Conservation (phyloP, 2,888 invertebrate genomes). For the Drosophila quinaria region DNA sequence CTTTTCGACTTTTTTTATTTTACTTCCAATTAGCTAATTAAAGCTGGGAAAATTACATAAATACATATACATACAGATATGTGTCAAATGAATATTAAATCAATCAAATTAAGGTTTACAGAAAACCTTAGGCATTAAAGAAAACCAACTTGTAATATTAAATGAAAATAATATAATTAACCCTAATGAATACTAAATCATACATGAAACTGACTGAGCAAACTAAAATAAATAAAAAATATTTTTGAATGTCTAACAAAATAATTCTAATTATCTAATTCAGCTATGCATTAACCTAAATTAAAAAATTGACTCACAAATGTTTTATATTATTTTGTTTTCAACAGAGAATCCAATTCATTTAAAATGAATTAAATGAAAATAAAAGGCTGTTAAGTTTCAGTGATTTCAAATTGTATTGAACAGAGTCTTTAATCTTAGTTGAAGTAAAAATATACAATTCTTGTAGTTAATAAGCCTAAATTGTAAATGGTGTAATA, state of each 20-base stretch:
- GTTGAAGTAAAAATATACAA: neutral
- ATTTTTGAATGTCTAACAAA: neutral
- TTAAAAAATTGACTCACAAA: neutral
- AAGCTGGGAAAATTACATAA: slow-evolving; percentile 31
- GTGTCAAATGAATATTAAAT: slow-evolving; percentile 20
- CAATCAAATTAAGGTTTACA: slow-evolving; percentile 8
- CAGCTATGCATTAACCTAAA: neutral
- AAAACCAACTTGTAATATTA: neutral
- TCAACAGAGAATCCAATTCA: neutral
- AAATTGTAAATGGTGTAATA: neutral
- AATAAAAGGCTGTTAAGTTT: neutral
- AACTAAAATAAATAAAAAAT: neutral
- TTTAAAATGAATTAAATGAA: neutral
- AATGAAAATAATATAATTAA: neutral
- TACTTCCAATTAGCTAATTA: slow-evolving; percentile 72
- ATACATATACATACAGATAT: neutral
- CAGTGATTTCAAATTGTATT: too few species aligned
- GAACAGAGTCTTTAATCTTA: neutral
- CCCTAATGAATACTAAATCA: neutral
- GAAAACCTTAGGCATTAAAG: neutral
- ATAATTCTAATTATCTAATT: neutral
- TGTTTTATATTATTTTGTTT: neutral
- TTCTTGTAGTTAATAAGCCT: neutral
- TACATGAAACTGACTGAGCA: neutral
- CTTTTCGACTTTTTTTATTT: slow-evolving; percentile 31